Evolutionary conservation across 1,140 invertebrate genomes (phyloP).

Genomic region (Coboldia fuscipes): DNA sequence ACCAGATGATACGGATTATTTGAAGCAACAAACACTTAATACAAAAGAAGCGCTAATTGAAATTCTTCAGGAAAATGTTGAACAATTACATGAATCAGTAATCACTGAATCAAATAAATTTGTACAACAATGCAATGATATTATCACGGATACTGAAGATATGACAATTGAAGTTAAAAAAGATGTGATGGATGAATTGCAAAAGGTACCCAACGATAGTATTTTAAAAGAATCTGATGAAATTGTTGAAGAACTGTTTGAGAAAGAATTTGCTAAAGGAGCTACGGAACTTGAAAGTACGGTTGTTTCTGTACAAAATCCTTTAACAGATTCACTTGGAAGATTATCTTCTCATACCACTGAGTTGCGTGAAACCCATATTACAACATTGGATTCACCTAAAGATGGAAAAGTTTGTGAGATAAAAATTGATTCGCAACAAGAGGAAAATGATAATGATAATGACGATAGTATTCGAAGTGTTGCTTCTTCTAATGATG

Average conservation of each 20-base stretch:
- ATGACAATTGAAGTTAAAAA: conserved; percentile 13
- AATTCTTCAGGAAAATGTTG: not conserved
- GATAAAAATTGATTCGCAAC: conserved; percentile 16
- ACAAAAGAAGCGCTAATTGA: conserved; percentile 2
- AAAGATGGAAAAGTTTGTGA: conserved; percentile 25
- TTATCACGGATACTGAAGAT: too few species aligned
- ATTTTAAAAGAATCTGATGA: conserved; percentile 18
- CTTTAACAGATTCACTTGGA: too few species aligned
- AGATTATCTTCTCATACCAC: too few species aligned
- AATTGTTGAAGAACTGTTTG: conserved; percentile 14
- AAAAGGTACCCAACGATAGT: conserved; percentile 8
- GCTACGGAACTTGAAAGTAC: conserved; percentile 20
- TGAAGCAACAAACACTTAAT: too few species aligned
- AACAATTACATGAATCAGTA: too few species aligned
- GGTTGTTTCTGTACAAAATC: too few species aligned
- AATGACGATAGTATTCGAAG: conserved; percentile 6
- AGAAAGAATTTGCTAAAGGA: conserved; percentile 4
- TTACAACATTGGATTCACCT: conserved; percentile 40
- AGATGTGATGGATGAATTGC: conserved; percentile 16
- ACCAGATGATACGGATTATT: too few species aligned
- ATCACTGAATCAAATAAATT: too few species aligned
- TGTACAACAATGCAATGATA: too few species aligned
- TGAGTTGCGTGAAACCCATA: conserved; percentile 41
- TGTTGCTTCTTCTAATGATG: conserved; percentile 6
- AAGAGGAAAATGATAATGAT: conserved; percentile 6